These are phyloP conservation scores for Nannoperca obscura DNA, from an alignment of 2,797 vertebrate species.

Conservation along the genomic window DNA sequence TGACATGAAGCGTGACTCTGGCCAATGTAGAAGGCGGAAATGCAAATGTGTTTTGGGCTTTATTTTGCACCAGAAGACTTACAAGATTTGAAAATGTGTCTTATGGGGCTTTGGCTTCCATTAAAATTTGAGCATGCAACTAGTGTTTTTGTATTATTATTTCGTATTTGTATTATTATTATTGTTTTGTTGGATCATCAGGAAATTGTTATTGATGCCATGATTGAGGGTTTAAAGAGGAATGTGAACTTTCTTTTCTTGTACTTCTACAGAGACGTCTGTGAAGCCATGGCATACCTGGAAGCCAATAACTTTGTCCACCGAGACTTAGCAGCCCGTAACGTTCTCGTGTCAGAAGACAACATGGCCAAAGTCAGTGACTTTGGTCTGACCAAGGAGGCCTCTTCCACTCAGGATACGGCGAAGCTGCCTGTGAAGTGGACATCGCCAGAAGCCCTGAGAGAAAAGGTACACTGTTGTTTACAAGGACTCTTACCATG, in stretches of 20 bases:
- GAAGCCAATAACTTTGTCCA: constrained; percentile 97
- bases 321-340: constrained; percentile 95
- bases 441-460: constrained; percentile 95
- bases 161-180: too few relatives aligned
- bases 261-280: constrained; percentile 89
- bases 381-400: constrained; percentile 97
- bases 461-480: constrained; percentile 89
- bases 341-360: constrained; percentile 97
- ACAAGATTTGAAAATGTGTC: too few relatives aligned
- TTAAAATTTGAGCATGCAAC: not conserved
- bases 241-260: not conserved
- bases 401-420: constrained; percentile 93
- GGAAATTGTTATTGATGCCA: not conserved
- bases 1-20: not conserved
- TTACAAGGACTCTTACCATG: not conserved
- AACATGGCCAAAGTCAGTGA: constrained; percentile 98
- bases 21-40: not conserved
- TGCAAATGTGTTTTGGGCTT: not conserved
- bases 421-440: constrained; percentile 98
- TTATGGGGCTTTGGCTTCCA: too few relatives aligned
- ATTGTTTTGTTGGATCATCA: constrained; percentile 1
- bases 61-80: too few relatives aligned
- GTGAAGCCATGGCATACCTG: constrained; percentile 97
- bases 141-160: not conserved
- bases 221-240: not conserved